phyloP scores from a whole-genome alignment of 2,113 vertebrate species.

The Dascyllus trimaculatus region DNA sequence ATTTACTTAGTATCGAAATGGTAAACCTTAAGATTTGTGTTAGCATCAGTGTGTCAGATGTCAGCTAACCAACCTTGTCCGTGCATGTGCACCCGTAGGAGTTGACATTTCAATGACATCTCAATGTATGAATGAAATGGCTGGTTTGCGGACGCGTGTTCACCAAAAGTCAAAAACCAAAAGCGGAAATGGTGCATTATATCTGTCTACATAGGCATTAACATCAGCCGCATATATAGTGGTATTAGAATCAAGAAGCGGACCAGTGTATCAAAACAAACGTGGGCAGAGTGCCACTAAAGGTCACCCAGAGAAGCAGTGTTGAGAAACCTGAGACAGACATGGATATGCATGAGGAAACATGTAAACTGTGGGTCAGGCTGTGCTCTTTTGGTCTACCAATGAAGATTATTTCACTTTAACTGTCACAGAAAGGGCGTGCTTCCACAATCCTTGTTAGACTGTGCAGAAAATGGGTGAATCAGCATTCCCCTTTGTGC shows the following conservation, averaged over 20 bases:
- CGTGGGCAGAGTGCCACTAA: not conserved
- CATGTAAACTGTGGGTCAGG: not conserved
- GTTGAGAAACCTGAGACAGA: not conserved
- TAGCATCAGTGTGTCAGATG: not conserved
- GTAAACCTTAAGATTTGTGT: not conserved
- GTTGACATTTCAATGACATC: slow-evolving; percentile 57
- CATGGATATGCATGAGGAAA: not conserved
- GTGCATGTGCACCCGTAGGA: not conserved
- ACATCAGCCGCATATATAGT: too few relatives aligned
- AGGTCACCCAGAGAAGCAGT: not conserved
- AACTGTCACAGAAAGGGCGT: not conserved
- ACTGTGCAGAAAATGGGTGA: not conserved
- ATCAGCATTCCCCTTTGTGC: too few relatives aligned
- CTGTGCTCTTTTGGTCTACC: too few relatives aligned
- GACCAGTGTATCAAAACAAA: slow-evolving; percentile 29
- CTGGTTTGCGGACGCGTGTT: not conserved
- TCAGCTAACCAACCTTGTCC: not conserved
- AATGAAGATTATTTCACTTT: too few relatives aligned
- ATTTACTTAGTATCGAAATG: not conserved
- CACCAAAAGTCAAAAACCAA: too few relatives aligned
- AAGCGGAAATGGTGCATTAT: too few relatives aligned
- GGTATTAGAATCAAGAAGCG: too few relatives aligned
- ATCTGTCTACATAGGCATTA: too few relatives aligned
- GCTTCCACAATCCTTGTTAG: fast-evolving
- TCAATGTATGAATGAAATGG: slow-evolving; percentile 25